Evolutionary conservation across 2,113 vertebrate genomes (phyloP).

Genomic region (Cyphomyrus plagiostoma): DNA sequence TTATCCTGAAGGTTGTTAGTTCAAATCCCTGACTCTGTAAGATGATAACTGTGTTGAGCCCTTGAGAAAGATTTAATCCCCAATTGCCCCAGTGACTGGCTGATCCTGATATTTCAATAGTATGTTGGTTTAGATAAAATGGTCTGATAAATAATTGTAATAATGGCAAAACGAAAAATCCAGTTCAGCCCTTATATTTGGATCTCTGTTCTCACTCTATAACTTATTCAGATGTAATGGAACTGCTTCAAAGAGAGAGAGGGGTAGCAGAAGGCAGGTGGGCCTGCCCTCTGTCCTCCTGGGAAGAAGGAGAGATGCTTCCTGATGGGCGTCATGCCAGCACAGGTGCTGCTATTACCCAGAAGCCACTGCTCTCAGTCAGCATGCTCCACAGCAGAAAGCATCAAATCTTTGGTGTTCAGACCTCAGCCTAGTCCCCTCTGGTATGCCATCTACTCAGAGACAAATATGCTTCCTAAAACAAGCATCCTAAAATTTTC

Average conservation of each 20-base stretch:
- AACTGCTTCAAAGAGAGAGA: not conserved
- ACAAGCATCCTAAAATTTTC: not conserved
- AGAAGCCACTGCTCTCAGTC: slow-evolving; percentile 9
- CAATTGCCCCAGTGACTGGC: not conserved
- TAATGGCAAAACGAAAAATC: slow-evolving; percentile 55
- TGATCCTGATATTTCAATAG: not conserved
- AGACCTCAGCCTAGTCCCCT: not conserved
- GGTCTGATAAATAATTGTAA: slow-evolving; percentile 26
- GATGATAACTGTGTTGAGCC: not conserved
- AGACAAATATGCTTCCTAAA: not conserved
- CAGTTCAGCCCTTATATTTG: slow-evolving; percentile 28
- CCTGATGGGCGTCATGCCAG: not conserved
- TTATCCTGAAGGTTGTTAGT: not conserved
- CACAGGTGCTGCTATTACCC: slow-evolving; percentile 12
- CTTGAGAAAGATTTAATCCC: not conserved
- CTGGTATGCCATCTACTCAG: not conserved
- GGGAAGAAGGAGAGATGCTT: not conserved
- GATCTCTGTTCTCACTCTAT: not conserved
- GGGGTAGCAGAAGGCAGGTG: not conserved
- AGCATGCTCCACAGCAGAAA: not conserved
- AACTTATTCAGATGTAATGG: not conserved
- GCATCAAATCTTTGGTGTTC: not conserved
- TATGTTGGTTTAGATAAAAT: not conserved
- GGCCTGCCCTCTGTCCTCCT: slow-evolving; percentile 3
- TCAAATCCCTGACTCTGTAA: not conserved